Conservation (phyloP, 2,797 vertebrate species). For the Echeneis naucrates region DNA sequence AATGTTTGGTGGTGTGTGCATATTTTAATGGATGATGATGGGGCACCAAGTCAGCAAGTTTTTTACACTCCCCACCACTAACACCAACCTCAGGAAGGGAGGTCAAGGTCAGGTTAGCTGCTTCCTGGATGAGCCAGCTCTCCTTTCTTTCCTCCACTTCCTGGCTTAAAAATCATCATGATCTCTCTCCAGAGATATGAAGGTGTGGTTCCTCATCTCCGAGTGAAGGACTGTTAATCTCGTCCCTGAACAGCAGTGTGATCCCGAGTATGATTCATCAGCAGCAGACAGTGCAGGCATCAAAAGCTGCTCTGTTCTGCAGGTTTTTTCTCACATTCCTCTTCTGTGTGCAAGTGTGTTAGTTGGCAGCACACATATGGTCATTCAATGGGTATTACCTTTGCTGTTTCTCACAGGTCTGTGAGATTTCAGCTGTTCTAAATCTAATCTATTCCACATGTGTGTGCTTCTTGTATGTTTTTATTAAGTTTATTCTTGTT, state of each 20-base stretch:
- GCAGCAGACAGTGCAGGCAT: conserved; percentile 35
- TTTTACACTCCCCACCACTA: conserved; percentile 2
- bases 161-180: conserved; percentile 36
- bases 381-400: conserved; percentile 38
- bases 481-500: background rate
- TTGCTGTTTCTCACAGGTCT: conserved; percentile 14
- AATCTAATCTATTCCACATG: background rate
- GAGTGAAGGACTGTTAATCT: conserved; percentile 29
- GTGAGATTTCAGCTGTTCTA: conserved; percentile 2
- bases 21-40: conserved; percentile 40
- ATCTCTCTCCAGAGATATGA: conserved; percentile 24
- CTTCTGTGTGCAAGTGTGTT: conserved; percentile 37
- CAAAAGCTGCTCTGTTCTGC: conserved; percentile 63
- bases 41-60: conserved; percentile 27
- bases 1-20: conserved; percentile 15
- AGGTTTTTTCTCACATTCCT: conserved; percentile 64
- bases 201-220: conserved; percentile 42
- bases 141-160: conserved; percentile 65
- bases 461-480: background rate
- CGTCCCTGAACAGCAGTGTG: conserved; percentile 33
- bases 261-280: conserved; percentile 61
- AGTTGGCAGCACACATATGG: conserved; percentile 26
- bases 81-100: conserved; percentile 45
- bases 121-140: conserved; percentile 63
- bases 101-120: conserved; percentile 56